Base-by-base conservation (phyloP, 2,113 vertebrate species). In the Chitala chitala region DNA sequence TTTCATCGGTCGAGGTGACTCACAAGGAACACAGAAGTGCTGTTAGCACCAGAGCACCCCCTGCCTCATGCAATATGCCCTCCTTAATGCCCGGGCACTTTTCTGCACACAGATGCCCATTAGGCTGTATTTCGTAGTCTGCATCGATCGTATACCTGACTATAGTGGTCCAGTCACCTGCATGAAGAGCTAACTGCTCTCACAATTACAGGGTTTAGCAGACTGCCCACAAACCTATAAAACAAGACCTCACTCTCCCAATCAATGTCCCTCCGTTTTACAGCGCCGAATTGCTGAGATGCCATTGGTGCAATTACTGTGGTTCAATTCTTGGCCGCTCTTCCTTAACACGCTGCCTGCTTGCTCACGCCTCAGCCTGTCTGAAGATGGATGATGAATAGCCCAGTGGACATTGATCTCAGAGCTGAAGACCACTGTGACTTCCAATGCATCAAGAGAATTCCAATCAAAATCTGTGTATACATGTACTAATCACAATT, bases 391-490 rank as follows among this genome's bases (percentile, higher is more conserved):
- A 75, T 81, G 79, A 78, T 77, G 78, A 85, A 83, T 79, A 75
- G 80, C 78, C 77, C 76, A 70, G 73, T 80, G 78, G 76, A 69
- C 80, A 80, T 58, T 86, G 82, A 85, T 84, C 85, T 78, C 70
- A 80, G 78, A 84, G 78, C 74, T 51, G 48, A 51, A 51, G 20
- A 20, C 20, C 20, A 51, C 75, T 59, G 22, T 55, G 50, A 3
- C 33, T 75, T 80, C 79, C 71, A 10, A 74, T 72, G n/a, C n/a
- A n/a, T n/a, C 75, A 31, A 22, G 76, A 50, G n/a, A 65, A 36
- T 24, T 15, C 44, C 24, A 9, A 69, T 13, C 8, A 74, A n/a
- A n/a, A n/a, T 40, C 64, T 29, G 58, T 33, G 12, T 46, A 20
- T 17, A 69, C 54, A 72, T 33, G 24, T 10, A 69, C 17, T 38